Conservation (phyloP, 2,113 vertebrate species). For the Prietella phreatophila region DNA sequence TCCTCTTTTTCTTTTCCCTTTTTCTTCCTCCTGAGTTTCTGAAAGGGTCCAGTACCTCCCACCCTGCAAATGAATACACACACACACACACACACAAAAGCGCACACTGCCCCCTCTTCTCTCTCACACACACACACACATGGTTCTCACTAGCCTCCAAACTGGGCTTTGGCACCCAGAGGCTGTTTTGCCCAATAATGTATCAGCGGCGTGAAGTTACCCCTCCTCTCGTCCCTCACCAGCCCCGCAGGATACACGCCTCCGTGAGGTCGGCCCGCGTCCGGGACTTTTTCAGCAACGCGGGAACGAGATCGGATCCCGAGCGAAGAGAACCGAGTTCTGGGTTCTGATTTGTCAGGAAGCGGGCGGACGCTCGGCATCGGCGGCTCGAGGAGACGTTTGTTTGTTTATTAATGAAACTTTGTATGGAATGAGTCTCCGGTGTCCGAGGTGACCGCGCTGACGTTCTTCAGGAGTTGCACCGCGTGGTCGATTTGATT, state of each 20-base stretch:
- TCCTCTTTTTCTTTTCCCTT: constrained; percentile 65
- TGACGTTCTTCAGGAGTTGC: no score
- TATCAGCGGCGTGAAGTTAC: constrained; percentile 76
- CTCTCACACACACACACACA: constrained; percentile 9
- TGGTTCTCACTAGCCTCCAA: constrained; percentile 63
- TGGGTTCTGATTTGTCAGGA: not conserved
- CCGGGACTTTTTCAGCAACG: not conserved
- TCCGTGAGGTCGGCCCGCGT: not conserved
- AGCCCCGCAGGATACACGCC: constrained; percentile 18
- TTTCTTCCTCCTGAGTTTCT: constrained; percentile 70
- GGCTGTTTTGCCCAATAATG: constrained; percentile 81
- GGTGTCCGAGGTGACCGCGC: not conserved
- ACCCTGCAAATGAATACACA: constrained; percentile 64
- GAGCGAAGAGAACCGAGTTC: not conserved
- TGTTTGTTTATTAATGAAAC: not conserved
- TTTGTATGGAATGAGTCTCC: not conserved
- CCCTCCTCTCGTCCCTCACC: constrained; percentile 58
- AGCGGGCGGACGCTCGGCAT: not conserved
- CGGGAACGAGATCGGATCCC: not conserved
- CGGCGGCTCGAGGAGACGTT: not conserved
- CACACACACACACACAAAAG: constrained; percentile 23
- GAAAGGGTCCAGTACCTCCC: constrained; percentile 71
- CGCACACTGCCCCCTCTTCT: not conserved
- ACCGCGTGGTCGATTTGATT: not conserved
- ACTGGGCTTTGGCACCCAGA: constrained; percentile 67